phyloP scores from a whole-genome alignment of 2,888 invertebrate genomes.

The Pachycephus smyrnensis region DNA sequence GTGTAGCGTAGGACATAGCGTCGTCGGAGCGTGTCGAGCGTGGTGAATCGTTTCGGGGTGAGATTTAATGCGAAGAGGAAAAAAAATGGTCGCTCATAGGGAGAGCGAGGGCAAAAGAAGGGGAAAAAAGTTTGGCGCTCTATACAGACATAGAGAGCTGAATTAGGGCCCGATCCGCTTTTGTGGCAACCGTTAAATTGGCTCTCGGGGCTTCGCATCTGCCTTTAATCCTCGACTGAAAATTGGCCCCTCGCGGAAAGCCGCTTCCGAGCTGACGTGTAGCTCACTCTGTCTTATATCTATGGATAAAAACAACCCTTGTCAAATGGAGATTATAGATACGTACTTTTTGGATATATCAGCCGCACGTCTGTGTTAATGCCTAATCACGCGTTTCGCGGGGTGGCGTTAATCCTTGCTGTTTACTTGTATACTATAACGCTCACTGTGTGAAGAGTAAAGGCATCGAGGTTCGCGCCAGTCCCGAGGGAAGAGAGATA shows the following conservation, averaged over 20 bases:
- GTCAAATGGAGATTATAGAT: not conserved
- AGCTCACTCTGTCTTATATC: not conserved
- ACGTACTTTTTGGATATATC: not conserved
- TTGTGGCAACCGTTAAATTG: slow-evolving; percentile 53
- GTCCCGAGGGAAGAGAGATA: not conserved
- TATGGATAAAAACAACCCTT: not conserved
- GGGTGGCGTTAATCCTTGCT: not conserved
- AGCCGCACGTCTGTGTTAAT: not conserved
- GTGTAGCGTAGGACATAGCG: not conserved
- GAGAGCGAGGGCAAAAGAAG: slow-evolving; percentile 16
- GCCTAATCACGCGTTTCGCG: not conserved
- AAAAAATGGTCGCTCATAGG: not conserved
- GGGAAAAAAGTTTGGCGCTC: slow-evolving; percentile 10
- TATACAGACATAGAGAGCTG: slow-evolving; percentile 14
- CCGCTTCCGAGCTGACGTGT: not conserved
- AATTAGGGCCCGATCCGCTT: slow-evolving; percentile 41
- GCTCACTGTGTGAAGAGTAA: not conserved
- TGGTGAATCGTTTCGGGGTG: slow-evolving; percentile 43
- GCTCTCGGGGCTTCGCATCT: slow-evolving; percentile 45
- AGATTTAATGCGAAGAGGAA: slow-evolving; percentile 37
- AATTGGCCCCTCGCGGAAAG: slow-evolving; percentile 2
- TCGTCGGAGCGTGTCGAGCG: slow-evolving; percentile 25
- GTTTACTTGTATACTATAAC: not conserved
- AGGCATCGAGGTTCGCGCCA: not conserved
- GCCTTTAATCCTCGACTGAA: slow-evolving; percentile 30